Evolutionary conservation across 2,888 invertebrate species (phyloP).

Genomic region (Rotaria sp.): DNA sequence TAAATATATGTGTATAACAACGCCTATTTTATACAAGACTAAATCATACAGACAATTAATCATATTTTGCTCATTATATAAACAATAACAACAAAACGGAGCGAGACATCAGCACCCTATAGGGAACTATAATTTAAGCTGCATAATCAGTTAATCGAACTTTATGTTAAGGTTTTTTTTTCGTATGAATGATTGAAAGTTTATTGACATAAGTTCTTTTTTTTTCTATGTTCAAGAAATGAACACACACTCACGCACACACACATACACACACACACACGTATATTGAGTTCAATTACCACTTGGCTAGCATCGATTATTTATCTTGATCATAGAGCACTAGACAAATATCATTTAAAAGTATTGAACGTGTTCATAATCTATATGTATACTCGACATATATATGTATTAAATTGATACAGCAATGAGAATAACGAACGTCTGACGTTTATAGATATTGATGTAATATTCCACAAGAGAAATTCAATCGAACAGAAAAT

Average conservation of each 20-base stretch:
- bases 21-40: background rate
- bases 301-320: conserved; percentile 19
- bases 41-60: background rate
- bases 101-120: background rate
- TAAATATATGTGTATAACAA: background rate
- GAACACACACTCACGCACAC: background rate
- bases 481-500: background rate
- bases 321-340: conserved; percentile 22
- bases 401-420: conserved; percentile 6
- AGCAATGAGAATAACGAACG: conserved; percentile 1
- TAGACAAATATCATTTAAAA: background rate
- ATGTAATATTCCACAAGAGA: background rate
- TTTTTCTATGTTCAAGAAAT: conserved; percentile 8
- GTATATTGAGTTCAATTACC: conserved; percentile 22
- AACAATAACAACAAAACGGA: background rate
- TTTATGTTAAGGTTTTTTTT: background rate
- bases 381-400: background rate
- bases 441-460: background rate
- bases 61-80: background rate
- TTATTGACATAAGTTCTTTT: conserved; percentile 16
- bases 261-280: background rate
- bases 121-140: background rate
- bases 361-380: conserved; percentile 21
- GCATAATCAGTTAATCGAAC: conserved; percentile 2
- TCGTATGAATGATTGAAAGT: conserved; percentile 1